Conservation (phyloP, 2,113 vertebrate species). For the Xiphophorus hellerii region DNA sequence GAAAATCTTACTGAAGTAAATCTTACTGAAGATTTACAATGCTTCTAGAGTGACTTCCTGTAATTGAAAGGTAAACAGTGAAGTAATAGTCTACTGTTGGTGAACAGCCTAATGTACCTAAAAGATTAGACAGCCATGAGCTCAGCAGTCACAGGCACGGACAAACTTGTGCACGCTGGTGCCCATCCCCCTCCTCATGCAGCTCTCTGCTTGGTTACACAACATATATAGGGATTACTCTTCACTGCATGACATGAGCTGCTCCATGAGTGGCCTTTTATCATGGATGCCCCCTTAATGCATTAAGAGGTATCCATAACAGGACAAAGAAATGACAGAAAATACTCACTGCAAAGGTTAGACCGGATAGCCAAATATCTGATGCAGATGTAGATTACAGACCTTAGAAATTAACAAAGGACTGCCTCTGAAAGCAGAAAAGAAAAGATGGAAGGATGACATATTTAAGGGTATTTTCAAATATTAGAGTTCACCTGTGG, state of each 20-base stretch:
- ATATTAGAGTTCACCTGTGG: slow-evolving; percentile 13
- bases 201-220: slow-evolving; percentile 78
- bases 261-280: slow-evolving; percentile 74
- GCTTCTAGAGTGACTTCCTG: slow-evolving; percentile 46
- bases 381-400: not conserved
- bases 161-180: slow-evolving; percentile 62
- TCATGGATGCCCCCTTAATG: slow-evolving; percentile 48
- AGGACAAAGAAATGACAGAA: slow-evolving; percentile 26
- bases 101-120: slow-evolving; percentile 67
- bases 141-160: slow-evolving; percentile 67
- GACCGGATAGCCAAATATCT: slow-evolving; percentile 8
- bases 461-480: slow-evolving; percentile 2
- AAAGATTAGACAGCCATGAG: slow-evolving; percentile 73
- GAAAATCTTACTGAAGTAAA: no score
- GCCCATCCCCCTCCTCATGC: slow-evolving; percentile 65
- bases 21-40: not conserved
- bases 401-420: slow-evolving; percentile 8
- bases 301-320: slow-evolving; percentile 19
- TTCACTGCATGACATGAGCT: slow-evolving; percentile 66
- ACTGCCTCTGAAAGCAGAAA: not conserved
- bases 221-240: slow-evolving; percentile 82
- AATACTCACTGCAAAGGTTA: slow-evolving; percentile 11
- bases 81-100: slow-evolving; percentile 32
- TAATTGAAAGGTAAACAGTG: slow-evolving; percentile 31
- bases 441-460: slow-evolving; percentile 18